Percentiles rank a stretch among this genome's conserved stretches.
These are phyloP conservation scores for Palythoa caribaeorum DNA, from an alignment of 92 coral and sea anemone genomes.

Conservation along the genomic window DNA sequence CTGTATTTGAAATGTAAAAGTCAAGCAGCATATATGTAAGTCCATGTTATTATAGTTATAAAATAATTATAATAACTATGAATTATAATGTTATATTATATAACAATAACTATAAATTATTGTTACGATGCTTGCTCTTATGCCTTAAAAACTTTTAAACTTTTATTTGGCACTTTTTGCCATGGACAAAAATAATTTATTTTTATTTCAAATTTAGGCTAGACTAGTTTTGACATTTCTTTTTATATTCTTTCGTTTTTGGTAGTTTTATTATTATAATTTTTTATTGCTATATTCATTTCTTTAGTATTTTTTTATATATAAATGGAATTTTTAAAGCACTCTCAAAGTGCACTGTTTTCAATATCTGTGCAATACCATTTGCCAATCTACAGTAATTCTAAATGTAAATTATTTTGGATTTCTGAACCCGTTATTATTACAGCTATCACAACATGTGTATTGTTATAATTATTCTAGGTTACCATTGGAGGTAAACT, in stretches of 20 bases:
- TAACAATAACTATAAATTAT: background rate
- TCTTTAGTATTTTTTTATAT: background rate
- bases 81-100: background rate
- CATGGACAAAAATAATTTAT: constrained; percentile 1
- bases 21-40: constrained; percentile 4
- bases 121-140: constrained; percentile 8
- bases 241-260: constrained; percentile 1
- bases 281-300: background rate
- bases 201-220: constrained; percentile 1
- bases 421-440: background rate
- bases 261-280: constrained; percentile 1
- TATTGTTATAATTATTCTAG: background rate
- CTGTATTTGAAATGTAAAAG: constrained; percentile 2
- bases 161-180: constrained; percentile 3
- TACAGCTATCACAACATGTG: constrained; percentile 8
- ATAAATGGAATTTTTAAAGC: background rate
- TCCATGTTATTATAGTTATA: background rate
- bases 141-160: constrained; percentile 6
- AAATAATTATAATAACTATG: background rate
- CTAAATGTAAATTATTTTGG: background rate
- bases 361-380: constrained; percentile 4
- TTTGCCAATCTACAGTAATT: constrained; percentile 3
- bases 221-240: constrained; percentile 3
- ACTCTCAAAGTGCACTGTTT: constrained; percentile 5
- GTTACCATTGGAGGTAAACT: constrained; percentile 60